Percentiles rank a stretch among this genome's conserved stretches.
Conservation (phyloP, 2,113 vertebrate species). For the Rattus norvegicus region DNA sequence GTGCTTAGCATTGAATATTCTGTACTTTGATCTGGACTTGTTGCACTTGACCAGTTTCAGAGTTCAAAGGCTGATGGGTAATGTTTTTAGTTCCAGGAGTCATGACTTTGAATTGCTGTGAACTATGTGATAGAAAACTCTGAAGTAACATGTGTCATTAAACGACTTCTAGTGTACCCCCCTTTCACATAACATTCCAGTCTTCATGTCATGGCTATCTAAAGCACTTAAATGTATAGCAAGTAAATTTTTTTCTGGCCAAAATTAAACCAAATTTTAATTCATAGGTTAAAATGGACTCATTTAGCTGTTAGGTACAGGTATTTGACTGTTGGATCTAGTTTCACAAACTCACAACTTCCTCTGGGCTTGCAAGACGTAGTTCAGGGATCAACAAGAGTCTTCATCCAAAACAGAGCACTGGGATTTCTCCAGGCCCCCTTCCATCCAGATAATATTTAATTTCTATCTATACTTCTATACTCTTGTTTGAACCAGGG, state of each 20-base stretch:
- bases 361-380: neutral
- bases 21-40: conserved; percentile 2
- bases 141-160: conserved; percentile 38
- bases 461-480: neutral
- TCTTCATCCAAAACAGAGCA: neutral
- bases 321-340: neutral
- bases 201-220: neutral
- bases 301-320: neutral
- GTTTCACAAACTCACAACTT: neutral
- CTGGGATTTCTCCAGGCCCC: neutral
- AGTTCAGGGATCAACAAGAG: neutral
- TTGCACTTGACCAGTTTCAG: conserved; percentile 45
- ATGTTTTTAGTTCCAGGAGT: conserved; percentile 48
- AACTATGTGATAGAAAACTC: conserved; percentile 13
- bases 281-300: neutral
- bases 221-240: neutral
- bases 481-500: neutral
- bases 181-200: conserved; percentile 44
- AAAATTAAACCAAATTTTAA: conserved; percentile 8
- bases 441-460: neutral
- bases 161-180: conserved; percentile 48
- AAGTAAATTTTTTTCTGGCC: neutral
- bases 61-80: neutral
- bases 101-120: conserved; percentile 53
- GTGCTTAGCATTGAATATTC: neutral